These are phyloP conservation scores for Lepidurus packardi DNA, from an alignment of 1,140 invertebrate genomes.

Conservation along the genomic window DNA sequence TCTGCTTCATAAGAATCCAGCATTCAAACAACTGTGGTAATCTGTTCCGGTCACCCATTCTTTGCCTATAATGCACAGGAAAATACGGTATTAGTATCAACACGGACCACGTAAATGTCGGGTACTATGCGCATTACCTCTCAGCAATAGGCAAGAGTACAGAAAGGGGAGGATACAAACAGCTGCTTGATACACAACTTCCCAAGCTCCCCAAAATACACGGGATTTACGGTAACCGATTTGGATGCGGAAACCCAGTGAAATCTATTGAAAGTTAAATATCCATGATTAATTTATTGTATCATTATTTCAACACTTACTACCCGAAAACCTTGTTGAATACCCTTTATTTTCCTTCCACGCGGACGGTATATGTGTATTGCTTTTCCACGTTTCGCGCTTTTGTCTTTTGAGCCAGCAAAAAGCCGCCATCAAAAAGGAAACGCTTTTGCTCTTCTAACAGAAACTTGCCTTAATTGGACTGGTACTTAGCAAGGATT, in stretches of 20 bases:
- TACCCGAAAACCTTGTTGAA: neutral
- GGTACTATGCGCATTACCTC: no score
- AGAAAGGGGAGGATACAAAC: no score
- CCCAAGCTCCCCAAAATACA: neutral
- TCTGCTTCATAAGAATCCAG: slow-evolving; percentile 6
- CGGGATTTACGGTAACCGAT: neutral
- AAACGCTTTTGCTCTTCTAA: neutral
- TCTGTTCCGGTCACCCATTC: neutral
- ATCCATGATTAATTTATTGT: neutral
- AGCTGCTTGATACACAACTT: neutral
- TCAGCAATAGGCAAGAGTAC: no score
- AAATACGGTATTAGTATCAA: neutral
- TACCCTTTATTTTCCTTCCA: neutral
- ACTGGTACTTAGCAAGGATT: slow-evolving; percentile 18
- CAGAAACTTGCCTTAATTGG: slow-evolving; percentile 15
- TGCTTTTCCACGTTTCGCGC: neutral
- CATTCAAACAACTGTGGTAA: slow-evolving; percentile 13
- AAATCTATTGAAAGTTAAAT: neutral
- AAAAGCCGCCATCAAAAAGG: neutral
- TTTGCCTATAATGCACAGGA: neutral
- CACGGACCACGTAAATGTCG: neutral
- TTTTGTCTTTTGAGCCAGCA: slow-evolving; percentile 14
- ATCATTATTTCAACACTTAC: neutral
- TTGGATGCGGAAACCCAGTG: neutral
- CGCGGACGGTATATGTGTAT: neutral